These are phyloP conservation scores for Hydropsyche tenuis DNA, from an alignment of 1,140 invertebrate species.

Conservation along the genomic window DNA sequence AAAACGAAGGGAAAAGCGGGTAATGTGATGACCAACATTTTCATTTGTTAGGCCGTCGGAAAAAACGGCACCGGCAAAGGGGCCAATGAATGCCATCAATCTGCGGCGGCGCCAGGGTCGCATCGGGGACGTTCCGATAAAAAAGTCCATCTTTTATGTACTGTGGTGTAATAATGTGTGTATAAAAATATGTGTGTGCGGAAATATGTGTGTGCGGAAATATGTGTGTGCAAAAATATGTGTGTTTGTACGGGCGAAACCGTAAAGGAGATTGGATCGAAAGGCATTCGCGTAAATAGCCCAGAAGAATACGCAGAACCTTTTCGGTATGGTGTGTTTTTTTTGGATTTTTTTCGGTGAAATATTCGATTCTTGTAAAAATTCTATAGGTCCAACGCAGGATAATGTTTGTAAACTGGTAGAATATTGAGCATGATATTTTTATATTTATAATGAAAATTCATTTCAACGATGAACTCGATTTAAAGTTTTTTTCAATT, in stretches of 20 bases:
- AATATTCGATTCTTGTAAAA: too few relatives aligned
- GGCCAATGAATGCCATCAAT: constrained; percentile 30
- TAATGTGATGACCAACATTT: constrained; percentile 34
- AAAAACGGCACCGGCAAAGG: background rate
- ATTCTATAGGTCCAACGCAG: too few relatives aligned
- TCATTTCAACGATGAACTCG: too few relatives aligned
- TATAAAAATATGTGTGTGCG: too few relatives aligned
- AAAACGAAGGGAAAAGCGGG: background rate
- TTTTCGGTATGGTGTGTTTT: background rate
- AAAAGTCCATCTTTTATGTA: background rate
- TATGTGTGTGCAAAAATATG: background rate
- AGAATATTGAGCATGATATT: too few relatives aligned
- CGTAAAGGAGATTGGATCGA: constrained; percentile 13
- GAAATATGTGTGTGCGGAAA: background rate
- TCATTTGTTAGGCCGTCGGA: background rate
- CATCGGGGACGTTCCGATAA: background rate
- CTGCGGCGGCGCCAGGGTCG: background rate
- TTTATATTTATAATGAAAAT: too few relatives aligned
- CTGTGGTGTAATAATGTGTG: too few relatives aligned
- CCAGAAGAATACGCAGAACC: background rate
- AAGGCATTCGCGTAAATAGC: constrained; percentile 23
- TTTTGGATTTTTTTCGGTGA: background rate
- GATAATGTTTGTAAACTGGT: too few relatives aligned
- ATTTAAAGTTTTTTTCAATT: too few relatives aligned
- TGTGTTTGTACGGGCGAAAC: background rate